A percentile compares a stretch with the other conserved stretches of the same genome.
phyloP scores from a whole-genome alignment of 2,113 vertebrate species.

The Megalops atlanticus region DNA sequence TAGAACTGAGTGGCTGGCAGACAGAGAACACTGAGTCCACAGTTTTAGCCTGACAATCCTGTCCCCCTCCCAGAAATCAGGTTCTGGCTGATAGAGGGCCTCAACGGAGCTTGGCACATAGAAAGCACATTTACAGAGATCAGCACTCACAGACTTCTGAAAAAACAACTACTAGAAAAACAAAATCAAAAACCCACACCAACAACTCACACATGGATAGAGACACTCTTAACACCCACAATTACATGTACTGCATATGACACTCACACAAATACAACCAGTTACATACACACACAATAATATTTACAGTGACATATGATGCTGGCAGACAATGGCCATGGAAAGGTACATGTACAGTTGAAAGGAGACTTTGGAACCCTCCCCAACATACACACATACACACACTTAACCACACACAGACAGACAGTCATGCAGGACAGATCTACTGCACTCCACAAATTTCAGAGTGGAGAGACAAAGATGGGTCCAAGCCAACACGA shows the following conservation, averaged over 20 bases:
- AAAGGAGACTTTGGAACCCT: background rate
- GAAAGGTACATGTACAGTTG: background rate
- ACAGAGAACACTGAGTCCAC: background rate
- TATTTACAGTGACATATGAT: background rate
- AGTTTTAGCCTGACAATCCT: background rate
- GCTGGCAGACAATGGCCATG: too few species aligned
- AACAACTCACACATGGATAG: background rate
- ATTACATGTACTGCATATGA: background rate
- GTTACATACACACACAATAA: constrained; percentile 21
- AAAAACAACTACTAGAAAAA: background rate
- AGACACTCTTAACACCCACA: constrained; percentile 22
- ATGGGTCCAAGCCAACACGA: background rate
- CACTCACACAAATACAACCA: background rate
- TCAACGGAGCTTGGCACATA: background rate
- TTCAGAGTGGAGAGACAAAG: constrained; percentile 17
- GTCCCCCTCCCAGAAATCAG: background rate
- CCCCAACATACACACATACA: background rate
- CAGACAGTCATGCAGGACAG: constrained; percentile 63
- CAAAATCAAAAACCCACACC: constrained; percentile 10
- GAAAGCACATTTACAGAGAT: background rate
- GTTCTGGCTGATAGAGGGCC: background rate
- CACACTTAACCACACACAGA: constrained; percentile 12
- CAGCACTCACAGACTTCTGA: background rate
- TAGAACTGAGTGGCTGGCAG: constrained; percentile 9
- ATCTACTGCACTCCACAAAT: constrained; percentile 71